Conservation (phyloP, 2,888 invertebrate genomes). For the Slavum lentiscoides region DNA sequence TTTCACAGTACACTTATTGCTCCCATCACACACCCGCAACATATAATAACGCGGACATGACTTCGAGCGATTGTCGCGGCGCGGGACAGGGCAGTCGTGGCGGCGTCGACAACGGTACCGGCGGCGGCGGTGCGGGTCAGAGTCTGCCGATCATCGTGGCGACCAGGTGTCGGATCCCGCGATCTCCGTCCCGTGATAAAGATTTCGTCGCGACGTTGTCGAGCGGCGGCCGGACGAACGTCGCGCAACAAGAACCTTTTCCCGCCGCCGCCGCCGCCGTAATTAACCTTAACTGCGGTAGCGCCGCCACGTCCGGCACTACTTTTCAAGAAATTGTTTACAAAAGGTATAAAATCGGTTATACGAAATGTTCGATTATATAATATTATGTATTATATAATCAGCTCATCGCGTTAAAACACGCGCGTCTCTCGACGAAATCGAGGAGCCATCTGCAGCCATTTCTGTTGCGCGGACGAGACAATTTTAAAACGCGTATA, state of each 20-base stretch:
- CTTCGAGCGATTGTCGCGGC: conserved; percentile 7
- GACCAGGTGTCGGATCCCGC: conserved; percentile 30
- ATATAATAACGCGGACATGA: neutral
- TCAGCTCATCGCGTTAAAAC: no score
- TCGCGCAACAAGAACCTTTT: conserved; percentile 6
- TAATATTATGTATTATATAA: no score
- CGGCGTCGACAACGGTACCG: no score
- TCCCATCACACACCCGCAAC: neutral
- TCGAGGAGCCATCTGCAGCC: no score
- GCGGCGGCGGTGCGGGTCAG: neutral
- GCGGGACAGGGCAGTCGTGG: neutral
- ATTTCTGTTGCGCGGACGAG: no score
- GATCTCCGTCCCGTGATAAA: conserved; percentile 39
- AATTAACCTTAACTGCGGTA: neutral
- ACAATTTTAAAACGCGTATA: no score
- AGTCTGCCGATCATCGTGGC: conserved; percentile 21
- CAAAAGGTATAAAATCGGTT: no score
- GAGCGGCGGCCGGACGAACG: neutral
- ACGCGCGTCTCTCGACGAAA: no score
- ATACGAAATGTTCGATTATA: no score
- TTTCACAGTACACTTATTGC: no score
- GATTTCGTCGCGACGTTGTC: conserved; percentile 3
- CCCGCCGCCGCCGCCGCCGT: conserved; percentile 14
- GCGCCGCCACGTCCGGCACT: neutral
- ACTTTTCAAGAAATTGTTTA: conserved; percentile 6